Conservation (phyloP, 2,113 vertebrate genomes). For the Aleadryas rufinucha region DNA sequence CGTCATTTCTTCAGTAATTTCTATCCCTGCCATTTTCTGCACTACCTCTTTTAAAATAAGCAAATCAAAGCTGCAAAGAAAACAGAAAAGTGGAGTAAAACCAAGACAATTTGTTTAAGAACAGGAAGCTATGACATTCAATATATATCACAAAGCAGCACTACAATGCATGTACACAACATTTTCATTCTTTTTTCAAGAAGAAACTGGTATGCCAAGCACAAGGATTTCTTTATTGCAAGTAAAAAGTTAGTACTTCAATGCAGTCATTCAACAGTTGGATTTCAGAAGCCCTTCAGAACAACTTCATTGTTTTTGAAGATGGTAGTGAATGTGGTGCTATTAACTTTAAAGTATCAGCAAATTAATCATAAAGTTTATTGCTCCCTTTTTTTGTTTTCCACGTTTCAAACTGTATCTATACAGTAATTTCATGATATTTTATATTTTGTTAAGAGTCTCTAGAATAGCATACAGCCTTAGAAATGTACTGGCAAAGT, state of each 20-base stretch:
- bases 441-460: not conserved
- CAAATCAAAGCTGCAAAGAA: slow-evolving; percentile 88
- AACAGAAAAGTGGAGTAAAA: slow-evolving; percentile 4
- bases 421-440: not conserved
- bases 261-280: not conserved
- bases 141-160: not conserved
- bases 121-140: not conserved
- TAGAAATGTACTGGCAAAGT: not conserved
- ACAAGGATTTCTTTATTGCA: not conserved
- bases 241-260: not conserved
- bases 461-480: not conserved
- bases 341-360: not conserved
- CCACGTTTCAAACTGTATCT: not conserved
- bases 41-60: slow-evolving; percentile 98
- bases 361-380: not conserved
- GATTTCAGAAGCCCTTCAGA: not conserved
- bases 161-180: not conserved
- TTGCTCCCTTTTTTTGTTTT: not conserved
- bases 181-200: not conserved
- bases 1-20: slow-evolving; percentile 99
- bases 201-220: not conserved
- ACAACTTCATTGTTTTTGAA: not conserved
- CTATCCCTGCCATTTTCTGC: slow-evolving; percentile 99
- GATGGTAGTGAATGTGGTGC: not conserved
- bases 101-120: not conserved